Conservation (phyloP, 2,888 invertebrate genomes). For the Operophtera brumata region DNA sequence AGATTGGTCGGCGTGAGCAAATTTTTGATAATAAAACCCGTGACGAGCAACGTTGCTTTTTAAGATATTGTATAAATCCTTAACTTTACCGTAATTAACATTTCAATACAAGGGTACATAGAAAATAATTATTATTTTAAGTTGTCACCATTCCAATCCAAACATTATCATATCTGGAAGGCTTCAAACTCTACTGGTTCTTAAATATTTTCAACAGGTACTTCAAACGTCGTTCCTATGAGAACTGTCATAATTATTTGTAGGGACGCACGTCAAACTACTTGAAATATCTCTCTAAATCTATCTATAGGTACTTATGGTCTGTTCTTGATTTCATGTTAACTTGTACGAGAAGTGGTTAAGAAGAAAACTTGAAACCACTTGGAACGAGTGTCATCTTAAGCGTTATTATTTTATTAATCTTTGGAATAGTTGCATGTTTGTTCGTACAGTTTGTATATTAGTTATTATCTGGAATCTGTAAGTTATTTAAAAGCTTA, state of each 20-base stretch:
- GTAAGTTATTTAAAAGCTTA: not conserved
- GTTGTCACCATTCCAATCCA: slow-evolving; percentile 11
- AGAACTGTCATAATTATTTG: slow-evolving; percentile 72
- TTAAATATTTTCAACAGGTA: slow-evolving; percentile 43
- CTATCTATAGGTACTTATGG: not conserved
- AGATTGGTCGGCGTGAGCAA: not conserved
- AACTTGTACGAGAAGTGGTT: slow-evolving; percentile 27
- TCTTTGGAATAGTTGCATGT: slow-evolving; percentile 4
- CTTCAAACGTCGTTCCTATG: slow-evolving; percentile 56
- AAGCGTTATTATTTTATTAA: slow-evolving; percentile 25
- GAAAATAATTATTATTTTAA: no score
- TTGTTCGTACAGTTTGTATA: slow-evolving; percentile 9
- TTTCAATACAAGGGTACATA: no score
- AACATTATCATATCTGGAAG: slow-evolving; percentile 12
- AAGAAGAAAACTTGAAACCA: slow-evolving; percentile 23
- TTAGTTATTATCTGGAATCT: slow-evolving; percentile 10
- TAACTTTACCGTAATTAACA: no score
- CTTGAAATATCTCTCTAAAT: slow-evolving; percentile 22
- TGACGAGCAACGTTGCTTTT: not conserved
- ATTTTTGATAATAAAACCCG: not conserved
- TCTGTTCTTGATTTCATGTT: slow-evolving; percentile 17
- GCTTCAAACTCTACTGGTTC: slow-evolving; percentile 27
- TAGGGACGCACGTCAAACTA: slow-evolving; percentile 45
- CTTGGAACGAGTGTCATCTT: slow-evolving; percentile 27
- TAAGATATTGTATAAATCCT: not conserved